These are phyloP conservation scores for Pogonomyrmex barbatus DNA, from an alignment of 1,140 invertebrate species.

Conservation along the genomic window DNA sequence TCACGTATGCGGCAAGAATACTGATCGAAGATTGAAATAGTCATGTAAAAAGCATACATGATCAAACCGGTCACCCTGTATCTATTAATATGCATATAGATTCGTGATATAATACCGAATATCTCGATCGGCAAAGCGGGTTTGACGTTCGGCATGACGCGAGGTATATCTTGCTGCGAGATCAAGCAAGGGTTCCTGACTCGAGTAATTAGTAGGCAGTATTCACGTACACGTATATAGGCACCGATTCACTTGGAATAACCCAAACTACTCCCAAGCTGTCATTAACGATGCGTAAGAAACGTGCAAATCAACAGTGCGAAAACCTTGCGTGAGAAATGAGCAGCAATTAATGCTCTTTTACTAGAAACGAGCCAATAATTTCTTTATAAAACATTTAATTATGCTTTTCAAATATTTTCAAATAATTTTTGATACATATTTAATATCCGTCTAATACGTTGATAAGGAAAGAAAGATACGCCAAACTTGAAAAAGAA, in stretches of 20 bases:
- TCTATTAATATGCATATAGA: slow-evolving; percentile 30
- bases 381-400: neutral
- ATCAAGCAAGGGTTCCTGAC: slow-evolving; percentile 58
- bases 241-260: slow-evolving; percentile 19
- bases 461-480: neutral
- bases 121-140: slow-evolving; percentile 45
- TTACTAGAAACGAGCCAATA: neutral
- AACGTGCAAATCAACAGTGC: neutral
- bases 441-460: neutral
- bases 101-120: slow-evolving; percentile 38
- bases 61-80: slow-evolving; percentile 13
- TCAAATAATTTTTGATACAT: neutral
- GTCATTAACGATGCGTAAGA: neutral
- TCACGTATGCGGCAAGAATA: neutral
- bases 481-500: neutral
- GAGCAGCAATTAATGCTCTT: neutral
- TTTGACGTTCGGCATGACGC: slow-evolving; percentile 67
- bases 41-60: neutral
- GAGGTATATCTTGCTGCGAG: slow-evolving; percentile 61
- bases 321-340: neutral
- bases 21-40: neutral
- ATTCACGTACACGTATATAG: neutral
- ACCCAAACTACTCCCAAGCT: slow-evolving; percentile 7
- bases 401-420: neutral
- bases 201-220: slow-evolving; percentile 69